Conservation (phyloP, 2,113 vertebrate species). For the Bubalus kerabau region DNA sequence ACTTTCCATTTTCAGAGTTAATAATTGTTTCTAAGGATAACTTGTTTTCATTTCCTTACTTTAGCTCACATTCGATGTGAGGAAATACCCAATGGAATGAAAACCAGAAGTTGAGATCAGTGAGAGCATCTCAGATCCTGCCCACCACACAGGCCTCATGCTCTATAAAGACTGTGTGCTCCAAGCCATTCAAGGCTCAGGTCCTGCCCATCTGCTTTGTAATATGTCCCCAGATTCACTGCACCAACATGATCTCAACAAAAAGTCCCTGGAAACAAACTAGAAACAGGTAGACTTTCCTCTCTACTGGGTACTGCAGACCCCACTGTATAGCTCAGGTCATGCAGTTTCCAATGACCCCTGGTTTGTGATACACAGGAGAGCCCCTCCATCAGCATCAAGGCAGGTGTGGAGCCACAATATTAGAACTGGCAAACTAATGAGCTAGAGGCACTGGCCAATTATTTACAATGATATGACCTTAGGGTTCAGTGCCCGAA, state of each 20-base stretch:
- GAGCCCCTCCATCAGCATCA: background rate
- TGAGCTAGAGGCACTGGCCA: background rate
- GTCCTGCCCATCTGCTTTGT: background rate
- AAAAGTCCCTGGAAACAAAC: background rate
- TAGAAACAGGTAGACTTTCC: background rate
- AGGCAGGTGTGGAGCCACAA: background rate
- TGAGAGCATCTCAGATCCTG: background rate
- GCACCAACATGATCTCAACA: background rate
- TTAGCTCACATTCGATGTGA: background rate
- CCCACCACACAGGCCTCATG: background rate
- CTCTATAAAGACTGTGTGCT: background rate
- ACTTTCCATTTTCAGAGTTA: background rate
- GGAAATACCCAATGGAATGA: background rate
- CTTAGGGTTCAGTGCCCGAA: background rate
- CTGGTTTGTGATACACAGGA: background rate
- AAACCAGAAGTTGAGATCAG: background rate
- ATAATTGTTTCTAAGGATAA: background rate
- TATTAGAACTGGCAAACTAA: background rate
- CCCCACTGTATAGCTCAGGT: background rate
- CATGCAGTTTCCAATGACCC: background rate
- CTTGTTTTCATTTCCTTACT: background rate
- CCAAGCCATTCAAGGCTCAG: background rate
- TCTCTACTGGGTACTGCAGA: background rate
- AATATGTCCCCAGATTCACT: background rate
- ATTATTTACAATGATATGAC: background rate